phyloP scores from a whole-genome alignment of 2,113 vertebrate genomes.

The Meleagris gallopavo region DNA sequence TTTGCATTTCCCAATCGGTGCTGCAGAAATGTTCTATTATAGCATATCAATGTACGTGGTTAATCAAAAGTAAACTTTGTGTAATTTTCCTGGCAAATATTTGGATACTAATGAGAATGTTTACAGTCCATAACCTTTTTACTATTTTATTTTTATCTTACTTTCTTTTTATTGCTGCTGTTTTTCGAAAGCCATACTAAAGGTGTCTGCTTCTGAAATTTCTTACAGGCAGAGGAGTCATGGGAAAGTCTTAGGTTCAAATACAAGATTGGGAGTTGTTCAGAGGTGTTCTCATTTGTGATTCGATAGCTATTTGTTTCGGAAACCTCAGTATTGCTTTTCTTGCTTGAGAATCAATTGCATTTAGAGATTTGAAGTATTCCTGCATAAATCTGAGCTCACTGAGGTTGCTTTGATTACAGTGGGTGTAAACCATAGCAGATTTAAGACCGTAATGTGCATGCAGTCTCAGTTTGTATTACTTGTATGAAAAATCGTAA shows the following conservation, averaged over 20 bases:
- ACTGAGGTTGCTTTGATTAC: background rate
- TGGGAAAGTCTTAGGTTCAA: accelerated
- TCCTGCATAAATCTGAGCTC: background rate
- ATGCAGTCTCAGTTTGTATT: background rate
- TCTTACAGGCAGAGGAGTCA: background rate
- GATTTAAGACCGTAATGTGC: background rate
- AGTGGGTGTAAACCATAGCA: background rate
- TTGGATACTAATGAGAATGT: background rate
- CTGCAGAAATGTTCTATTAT: background rate
- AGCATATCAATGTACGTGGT: background rate
- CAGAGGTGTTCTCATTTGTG: background rate
- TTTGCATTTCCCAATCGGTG: background rate
- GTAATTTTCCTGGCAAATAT: background rate
- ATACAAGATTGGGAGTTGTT: background rate
- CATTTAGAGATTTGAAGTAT: background rate
- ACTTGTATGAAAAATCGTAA: slow-evolving; percentile 9
- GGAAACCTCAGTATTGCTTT: background rate
- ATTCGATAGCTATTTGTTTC: background rate
- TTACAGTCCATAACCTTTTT: background rate
- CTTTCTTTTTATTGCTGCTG: background rate
- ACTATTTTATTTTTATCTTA: background rate
- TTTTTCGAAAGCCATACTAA: background rate
- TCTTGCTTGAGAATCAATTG: background rate
- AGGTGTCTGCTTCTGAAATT: background rate
- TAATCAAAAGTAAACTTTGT: background rate